These are phyloP conservation scores for Agonopterix arenella DNA, from an alignment of 2,888 invertebrate species.

Conservation along the genomic window DNA sequence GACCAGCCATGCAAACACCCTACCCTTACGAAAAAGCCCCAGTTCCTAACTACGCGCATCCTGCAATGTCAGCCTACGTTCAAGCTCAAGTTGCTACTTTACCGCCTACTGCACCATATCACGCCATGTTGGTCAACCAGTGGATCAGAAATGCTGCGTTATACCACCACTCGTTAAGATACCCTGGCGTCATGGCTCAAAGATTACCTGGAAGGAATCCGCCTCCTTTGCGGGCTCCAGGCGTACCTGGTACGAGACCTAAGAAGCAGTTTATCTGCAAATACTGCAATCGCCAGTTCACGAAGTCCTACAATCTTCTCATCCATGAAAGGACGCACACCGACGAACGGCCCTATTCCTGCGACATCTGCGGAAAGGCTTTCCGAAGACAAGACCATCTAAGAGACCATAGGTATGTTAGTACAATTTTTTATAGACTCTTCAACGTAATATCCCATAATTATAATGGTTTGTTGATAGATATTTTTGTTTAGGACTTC, in stretches of 20 bases:
- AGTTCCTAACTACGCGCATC: slow-evolving; percentile 49
- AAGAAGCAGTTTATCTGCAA: slow-evolving; percentile 97
- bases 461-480: too few relatives aligned
- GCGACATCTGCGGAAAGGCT: slow-evolving; percentile 97
- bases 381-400: slow-evolving; percentile 97
- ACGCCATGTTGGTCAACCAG: slow-evolving; percentile 82
- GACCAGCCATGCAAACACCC: slow-evolving; percentile 51
- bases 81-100: slow-evolving; percentile 66
- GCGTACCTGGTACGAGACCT: slow-evolving; percentile 78
- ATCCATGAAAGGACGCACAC: slow-evolving; percentile 99
- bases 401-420: slow-evolving; percentile 88
- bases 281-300: slow-evolving; percentile 97
- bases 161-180: slow-evolving; percentile 77
- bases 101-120: slow-evolving; percentile 68
- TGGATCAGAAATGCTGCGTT: slow-evolving; percentile 85
- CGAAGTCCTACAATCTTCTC: slow-evolving; percentile 97
- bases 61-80: slow-evolving; percentile 61
- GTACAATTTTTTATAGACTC: too few relatives aligned
- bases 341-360: slow-evolving; percentile 96
- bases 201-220: slow-evolving; percentile 71
- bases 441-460: too few relatives aligned
- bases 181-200: slow-evolving; percentile 68
- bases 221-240: slow-evolving; percentile 74
- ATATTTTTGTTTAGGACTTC: too few relatives aligned
- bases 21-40: slow-evolving; percentile 62